A percentile compares a stretch with the other conserved stretches of the same genome.
phyloP scores from a whole-genome alignment of 2,888 invertebrate species.

The Lasioglossum marginatum region DNA sequence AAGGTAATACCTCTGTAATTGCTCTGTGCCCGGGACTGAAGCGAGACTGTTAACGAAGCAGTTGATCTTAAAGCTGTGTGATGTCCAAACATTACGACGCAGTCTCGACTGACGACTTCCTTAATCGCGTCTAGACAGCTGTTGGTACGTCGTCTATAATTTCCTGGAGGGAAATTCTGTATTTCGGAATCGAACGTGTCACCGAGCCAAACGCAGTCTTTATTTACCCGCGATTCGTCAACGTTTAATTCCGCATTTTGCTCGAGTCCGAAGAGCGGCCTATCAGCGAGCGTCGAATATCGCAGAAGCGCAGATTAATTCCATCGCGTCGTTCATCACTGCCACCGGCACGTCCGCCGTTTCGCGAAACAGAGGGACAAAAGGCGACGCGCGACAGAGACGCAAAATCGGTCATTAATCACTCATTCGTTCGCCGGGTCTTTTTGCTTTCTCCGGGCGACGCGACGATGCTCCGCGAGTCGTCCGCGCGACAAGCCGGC shows the following conservation, averaged over 20 bases:
- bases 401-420: conserved; percentile 69
- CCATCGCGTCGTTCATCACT: conserved; percentile 73
- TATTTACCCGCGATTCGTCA: conserved; percentile 31
- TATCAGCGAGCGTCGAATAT: conserved; percentile 29
- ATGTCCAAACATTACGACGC: background rate
- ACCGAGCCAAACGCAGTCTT: background rate
- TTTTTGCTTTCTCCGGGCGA: conserved; percentile 31
- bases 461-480: background rate
- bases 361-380: conserved; percentile 63
- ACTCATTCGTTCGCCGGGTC: conserved; percentile 49
- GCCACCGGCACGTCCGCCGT: conserved; percentile 70
- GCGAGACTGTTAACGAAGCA: background rate
- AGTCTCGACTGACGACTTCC: background rate
- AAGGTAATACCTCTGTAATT: background rate
- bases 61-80: background rate
- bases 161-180: background rate
- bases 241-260: conserved; percentile 45
- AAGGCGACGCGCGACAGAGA: conserved; percentile 57
- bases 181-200: background rate
- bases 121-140: background rate
- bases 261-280: background rate
- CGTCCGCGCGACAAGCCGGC: background rate
- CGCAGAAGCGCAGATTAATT: conserved; percentile 67
- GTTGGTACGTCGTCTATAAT: background rate
- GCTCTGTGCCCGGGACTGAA: background rate